Evolutionary conservation across 2,797 vertebrate species (phyloP).

Genomic region (Sus cebifrons): DNA sequence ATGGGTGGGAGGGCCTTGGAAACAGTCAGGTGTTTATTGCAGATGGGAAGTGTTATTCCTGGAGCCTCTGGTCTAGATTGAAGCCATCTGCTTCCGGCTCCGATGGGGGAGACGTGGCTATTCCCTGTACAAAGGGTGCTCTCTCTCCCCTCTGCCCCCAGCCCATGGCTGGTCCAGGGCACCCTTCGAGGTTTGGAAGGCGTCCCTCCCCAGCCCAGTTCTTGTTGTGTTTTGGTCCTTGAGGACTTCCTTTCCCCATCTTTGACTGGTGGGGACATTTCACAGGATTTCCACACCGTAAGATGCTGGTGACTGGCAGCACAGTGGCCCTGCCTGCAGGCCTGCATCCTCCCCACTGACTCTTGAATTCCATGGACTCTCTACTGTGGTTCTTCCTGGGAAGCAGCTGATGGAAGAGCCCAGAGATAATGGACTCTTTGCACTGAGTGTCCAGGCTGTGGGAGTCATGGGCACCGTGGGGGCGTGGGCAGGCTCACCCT

Average conservation of each 20-base stretch:
- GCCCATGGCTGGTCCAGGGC: not conserved
- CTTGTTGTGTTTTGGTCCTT: not conserved
- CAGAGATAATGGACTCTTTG: constrained; percentile 60
- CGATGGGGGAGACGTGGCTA: not conserved
- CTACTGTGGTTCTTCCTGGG: constrained; percentile 5
- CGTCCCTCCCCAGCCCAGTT: not conserved
- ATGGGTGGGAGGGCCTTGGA: constrained; percentile 53
- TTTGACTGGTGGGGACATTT: not conserved
- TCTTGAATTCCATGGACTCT: not conserved
- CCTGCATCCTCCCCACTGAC: not conserved
- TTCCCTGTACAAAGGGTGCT: not conserved
- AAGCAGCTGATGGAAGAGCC: not conserved
- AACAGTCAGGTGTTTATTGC: constrained; percentile 44
- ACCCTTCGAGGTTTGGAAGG: not conserved
- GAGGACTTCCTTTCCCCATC: not conserved
- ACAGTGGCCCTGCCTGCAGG: not conserved
- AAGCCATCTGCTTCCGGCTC: constrained; percentile 45
- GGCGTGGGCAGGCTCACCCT: fast-evolving
- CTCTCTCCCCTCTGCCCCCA: no score
- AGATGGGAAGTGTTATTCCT: constrained; percentile 49
- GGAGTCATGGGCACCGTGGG: not conserved
- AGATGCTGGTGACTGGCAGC: not conserved
- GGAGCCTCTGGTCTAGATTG: constrained; percentile 15
- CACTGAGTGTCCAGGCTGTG: not conserved
- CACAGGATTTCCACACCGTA: not conserved